phyloP scores from a whole-genome alignment of 2,113 vertebrate genomes.

The Poeciliopsis prolifica region DNA sequence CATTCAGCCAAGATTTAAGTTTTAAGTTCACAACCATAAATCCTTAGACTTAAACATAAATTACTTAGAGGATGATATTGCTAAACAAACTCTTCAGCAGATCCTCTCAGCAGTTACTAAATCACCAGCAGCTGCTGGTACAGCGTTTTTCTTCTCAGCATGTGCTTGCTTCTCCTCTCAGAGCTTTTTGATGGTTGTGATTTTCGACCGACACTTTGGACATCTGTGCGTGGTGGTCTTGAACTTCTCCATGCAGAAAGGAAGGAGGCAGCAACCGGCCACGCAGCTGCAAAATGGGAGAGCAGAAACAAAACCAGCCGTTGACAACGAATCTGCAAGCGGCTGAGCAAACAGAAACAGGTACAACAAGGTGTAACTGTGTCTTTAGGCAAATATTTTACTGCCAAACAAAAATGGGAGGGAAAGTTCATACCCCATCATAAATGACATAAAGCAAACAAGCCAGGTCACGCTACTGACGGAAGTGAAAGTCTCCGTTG shows the following conservation, averaged over 20 bases:
- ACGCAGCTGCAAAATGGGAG: constrained; percentile 58
- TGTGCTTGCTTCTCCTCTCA: constrained; percentile 42
- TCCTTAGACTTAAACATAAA: background rate
- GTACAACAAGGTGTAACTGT: background rate
- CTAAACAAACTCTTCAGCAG: background rate
- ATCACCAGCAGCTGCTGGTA: background rate
- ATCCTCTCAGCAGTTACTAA: background rate
- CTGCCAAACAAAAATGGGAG: background rate
- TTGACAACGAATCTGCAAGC: constrained; percentile 4
- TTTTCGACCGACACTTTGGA: constrained; percentile 67
- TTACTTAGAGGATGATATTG: background rate
- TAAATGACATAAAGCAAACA: constrained; percentile 44
- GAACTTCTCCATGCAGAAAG: constrained; percentile 65
- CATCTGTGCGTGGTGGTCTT: constrained; percentile 72
- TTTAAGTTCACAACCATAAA: background rate
- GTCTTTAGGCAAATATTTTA: constrained; percentile 33
- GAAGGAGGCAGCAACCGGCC: constrained; percentile 77
- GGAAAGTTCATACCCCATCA: constrained; percentile 61
- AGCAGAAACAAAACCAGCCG: background rate
- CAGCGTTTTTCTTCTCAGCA: background rate
- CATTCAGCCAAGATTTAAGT: background rate
- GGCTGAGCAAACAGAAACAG: constrained; percentile 14
- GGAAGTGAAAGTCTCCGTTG: constrained; percentile 55
- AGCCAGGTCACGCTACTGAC: constrained; percentile 64
- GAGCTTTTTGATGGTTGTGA: constrained; percentile 58